Base-by-base conservation (phyloP, 2,888 invertebrate genomes). In the Dascillus cervinus region DNA sequence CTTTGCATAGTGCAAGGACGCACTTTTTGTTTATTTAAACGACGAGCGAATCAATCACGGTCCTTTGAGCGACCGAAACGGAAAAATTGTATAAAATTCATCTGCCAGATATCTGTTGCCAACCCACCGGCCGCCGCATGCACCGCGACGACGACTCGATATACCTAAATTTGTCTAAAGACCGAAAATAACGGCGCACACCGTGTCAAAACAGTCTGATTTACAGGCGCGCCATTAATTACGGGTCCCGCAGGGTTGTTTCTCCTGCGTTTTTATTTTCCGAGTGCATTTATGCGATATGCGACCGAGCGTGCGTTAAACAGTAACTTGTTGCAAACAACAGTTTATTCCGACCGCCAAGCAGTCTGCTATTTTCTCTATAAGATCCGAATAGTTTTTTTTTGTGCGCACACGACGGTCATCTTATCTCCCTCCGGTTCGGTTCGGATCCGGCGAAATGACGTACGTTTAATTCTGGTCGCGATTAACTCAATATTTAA, bases 321-420 rank as follows among this genome's bases (percentile, higher is more conserved):
- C 41, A 43, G 41, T 43, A 31, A 37, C 44, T 39, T 38, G 43
- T 33, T 39, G 32, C 44, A 32, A 44, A 34, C 40, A 41, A 39
- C 37, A 46, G 42, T 38, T 43, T 36, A 38, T 39, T 42, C 26
- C 38, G 32, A 44, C 36, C 44, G 49, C 49, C 49, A 49, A 41
- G 49, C 49, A 49, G 49, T 49, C 49, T 49, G 44, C 46, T 39
- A 39, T 43, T 43, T 46, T 45, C 44, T 41, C n/a, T n/a, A 38
- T 39, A 34, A 34, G 35, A 32, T 34, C 35, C 35, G 27, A 35
- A 27, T 24, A 33, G 41, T 43, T 47, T 47, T 44, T 45, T 41
- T 41, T 25, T n/a, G n/a, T n/a, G n/a, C n/a, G n/a, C n/a, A n/a
- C n/a, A n/a, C n/a, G n/a, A n/a, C 39, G 32, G 22, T 35, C 38